Evolutionary conservation across 2,888 invertebrate genomes (phyloP), one percentile per base, ranked within the genome.

Genomic region (Drosophila atripex): DNA sequence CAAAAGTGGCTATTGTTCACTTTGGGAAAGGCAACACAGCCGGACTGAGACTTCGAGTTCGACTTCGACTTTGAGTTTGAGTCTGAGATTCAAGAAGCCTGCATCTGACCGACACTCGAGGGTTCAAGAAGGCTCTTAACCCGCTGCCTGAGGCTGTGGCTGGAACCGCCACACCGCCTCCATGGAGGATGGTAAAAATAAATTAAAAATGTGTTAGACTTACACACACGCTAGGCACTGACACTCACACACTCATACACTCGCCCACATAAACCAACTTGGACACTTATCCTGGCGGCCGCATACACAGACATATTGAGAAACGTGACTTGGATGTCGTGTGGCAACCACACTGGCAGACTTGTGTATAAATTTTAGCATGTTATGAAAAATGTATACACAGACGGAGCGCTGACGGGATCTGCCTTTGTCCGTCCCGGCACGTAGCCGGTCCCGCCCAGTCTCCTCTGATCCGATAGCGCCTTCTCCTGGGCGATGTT

Each of bases 311-410:
- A 63, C 71, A 82, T 82, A 85, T 78, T 79, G 76, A 82, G 77
- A 71, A 76, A 82, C 85, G 80, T 82, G 82, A 86, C 84, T 78
- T 70, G 72, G 59, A 70, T 57, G 70, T 54, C 72, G 56, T 50
- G 54, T 18, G 64, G 64, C 30, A 55, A 21, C 32, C 39, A 12
- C 11, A 59, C 28, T 47, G 32, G 39, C 38, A 16, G 11, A 59
- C 21, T 12, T 43, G 21, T 21, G 21, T 32, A 64, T 56, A 47
- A 35, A 45, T 83, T 41, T 86, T 83, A 78, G 78, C 76, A 78
- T 80, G 86, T 75, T 80, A 83, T 82, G 86, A 82, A 82, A 82
- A 82, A 82, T 82, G 78, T 80, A 80, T 86, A 71, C 73, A 70
- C 51, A 65, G 64, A 35, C 65, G 49, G 38, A 45, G 53, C 43